Evolutionary conservation across 2,888 invertebrate species (phyloP).

Genomic region (Lasioglossum morio): DNA sequence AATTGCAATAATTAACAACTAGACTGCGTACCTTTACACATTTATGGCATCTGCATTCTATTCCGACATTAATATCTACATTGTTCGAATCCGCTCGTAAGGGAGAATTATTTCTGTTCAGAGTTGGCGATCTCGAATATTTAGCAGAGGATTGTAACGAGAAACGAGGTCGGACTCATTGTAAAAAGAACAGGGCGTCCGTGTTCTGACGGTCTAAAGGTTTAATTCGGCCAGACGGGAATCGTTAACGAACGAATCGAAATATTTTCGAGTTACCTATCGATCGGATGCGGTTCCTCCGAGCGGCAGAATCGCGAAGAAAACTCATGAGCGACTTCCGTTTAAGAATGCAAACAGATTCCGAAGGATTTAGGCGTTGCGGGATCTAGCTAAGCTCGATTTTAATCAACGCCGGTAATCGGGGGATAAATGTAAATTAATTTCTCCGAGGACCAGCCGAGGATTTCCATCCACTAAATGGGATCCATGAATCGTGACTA

Average conservation of each 20-base stretch:
- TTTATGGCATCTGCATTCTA: no score
- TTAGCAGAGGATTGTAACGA: background rate
- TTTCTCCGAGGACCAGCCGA: conserved; percentile 54
- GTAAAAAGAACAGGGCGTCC: background rate
- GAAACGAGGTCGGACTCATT: background rate
- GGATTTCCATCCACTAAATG: conserved; percentile 61
- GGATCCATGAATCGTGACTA: conserved; percentile 61
- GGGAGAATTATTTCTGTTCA: background rate
- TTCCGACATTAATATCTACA: background rate
- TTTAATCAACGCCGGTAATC: conserved; percentile 78
- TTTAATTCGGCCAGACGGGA: background rate
- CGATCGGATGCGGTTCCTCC: background rate
- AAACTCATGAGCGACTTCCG: background rate
- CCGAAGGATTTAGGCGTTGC: conserved; percentile 53
- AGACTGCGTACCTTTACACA: background rate
- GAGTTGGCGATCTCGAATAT: background rate
- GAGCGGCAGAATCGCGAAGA: background rate
- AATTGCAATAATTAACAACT: background rate
- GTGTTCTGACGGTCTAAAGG: background rate
- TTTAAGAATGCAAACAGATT: conserved; percentile 9
- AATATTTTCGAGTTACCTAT: background rate
- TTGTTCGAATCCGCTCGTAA: background rate
- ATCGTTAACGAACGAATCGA: conserved; percentile 8
- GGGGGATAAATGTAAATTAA: conserved; percentile 76
- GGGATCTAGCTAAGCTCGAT: conserved; percentile 68